These are phyloP conservation scores for Pomatostomus ruficeps DNA, from an alignment of 2,113 vertebrate species.

Conservation along the genomic window DNA sequence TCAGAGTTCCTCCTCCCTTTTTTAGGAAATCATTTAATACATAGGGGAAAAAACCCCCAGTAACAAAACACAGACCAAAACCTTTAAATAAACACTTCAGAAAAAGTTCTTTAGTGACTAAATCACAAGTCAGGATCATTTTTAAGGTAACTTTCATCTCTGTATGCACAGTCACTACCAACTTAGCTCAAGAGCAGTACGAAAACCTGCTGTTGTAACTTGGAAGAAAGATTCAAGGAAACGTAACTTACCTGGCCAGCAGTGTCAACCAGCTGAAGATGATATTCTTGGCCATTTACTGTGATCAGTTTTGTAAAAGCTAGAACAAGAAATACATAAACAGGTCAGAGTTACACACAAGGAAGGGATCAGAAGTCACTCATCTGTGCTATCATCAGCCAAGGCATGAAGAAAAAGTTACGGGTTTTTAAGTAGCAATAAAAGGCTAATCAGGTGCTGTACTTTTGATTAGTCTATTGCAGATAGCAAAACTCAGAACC, in stretches of 20 bases:
- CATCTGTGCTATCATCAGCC: not conserved
- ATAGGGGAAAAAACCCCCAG: rapidly evolving
- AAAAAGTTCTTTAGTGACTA: not conserved
- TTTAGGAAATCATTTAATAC: not conserved
- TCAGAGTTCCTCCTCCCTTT: not conserved
- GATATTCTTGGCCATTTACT: conserved; percentile 98
- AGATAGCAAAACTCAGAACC: not conserved
- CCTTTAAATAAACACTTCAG: not conserved
- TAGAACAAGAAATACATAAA: conserved; percentile 56
- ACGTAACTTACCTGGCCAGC: conserved; percentile 87
- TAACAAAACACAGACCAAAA: not conserved
- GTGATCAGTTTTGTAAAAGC: conserved; percentile 99
- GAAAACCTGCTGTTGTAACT: not conserved
- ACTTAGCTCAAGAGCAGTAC: not conserved
- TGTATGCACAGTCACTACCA: not conserved
- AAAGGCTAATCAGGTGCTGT: not conserved
- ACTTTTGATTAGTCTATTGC: not conserved
- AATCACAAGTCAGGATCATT: not conserved
- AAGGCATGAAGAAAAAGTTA: not conserved
- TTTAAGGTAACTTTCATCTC: not conserved
- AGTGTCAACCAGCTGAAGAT: conserved; percentile 97
- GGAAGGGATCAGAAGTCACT: not conserved
- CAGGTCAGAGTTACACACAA: not conserved
- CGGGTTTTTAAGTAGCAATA: not conserved
- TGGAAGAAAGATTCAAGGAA: not conserved